A percentile compares a stretch with the other conserved stretches of the same genome.
Conservation (phyloP, 2,797 vertebrate species). For the Masticophis lateralis region DNA sequence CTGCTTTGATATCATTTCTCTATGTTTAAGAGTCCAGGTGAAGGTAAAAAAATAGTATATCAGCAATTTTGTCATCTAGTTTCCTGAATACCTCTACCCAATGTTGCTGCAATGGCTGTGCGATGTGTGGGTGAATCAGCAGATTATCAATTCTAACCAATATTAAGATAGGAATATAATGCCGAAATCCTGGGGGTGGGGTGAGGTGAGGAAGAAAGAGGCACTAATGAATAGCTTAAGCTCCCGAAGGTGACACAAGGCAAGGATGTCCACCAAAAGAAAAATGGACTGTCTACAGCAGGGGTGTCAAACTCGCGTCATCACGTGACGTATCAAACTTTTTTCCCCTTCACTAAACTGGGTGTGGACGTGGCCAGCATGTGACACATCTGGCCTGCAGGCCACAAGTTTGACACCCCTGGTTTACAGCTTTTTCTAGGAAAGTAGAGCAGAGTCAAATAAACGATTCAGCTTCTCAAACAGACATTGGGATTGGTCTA, state of each 20-base stretch:
- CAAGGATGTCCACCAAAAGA: neutral
- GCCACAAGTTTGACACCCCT: no score
- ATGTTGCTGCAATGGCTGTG: neutral
- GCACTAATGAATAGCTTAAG: neutral
- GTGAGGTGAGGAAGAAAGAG: neutral
- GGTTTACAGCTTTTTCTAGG: neutral
- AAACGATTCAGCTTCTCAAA: neutral
- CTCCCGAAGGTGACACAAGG: neutral
- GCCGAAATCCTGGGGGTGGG: neutral
- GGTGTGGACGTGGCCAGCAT: no score
- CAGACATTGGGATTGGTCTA: neutral
- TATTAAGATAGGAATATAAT: neutral
- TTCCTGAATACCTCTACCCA: neutral
- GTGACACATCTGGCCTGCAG: no score
- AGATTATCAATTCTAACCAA: neutral
- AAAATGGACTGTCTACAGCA: neutral
- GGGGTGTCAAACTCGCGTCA: no score
- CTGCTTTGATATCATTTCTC: neutral
- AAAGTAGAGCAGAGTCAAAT: neutral
- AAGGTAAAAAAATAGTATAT: neutral
- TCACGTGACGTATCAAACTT: no score
- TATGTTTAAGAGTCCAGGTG: neutral
- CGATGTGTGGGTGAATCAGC: neutral
- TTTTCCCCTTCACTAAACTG: no score
- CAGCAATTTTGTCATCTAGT: neutral